These are phyloP conservation scores for Acanthoscelides obtectus DNA, from an alignment of 2,888 invertebrate species.

Conservation along the genomic window DNA sequence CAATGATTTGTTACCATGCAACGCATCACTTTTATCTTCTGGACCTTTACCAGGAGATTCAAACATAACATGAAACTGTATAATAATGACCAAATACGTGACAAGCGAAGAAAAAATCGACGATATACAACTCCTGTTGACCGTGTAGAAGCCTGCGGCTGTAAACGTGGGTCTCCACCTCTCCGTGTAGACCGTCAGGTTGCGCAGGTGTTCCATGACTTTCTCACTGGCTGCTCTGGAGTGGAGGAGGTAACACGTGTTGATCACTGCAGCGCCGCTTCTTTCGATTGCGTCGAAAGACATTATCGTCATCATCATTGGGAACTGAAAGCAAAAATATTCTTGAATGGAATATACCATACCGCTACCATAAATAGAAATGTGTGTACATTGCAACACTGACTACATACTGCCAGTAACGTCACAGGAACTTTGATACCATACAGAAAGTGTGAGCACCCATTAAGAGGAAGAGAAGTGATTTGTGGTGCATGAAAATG, in stretches of 20 bases:
- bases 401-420: no score
- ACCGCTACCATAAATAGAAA: no score
- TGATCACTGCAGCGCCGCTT: conserved; percentile 1
- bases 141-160: conserved; percentile 8
- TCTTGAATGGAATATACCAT: no score
- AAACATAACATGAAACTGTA: conserved; percentile 5
- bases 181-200: conserved; percentile 3
- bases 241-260: conserved; percentile 5
- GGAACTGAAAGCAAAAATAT: conserved; percentile 3
- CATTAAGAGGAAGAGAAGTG: no score
- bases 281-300: conserved; percentile 2
- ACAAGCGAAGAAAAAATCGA: conserved; percentile 4
- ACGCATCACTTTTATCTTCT: no score
- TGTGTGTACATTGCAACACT: no score
- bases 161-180: conserved; percentile 5
- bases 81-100: conserved; percentile 5
- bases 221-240: neutral
- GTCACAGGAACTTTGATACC: no score
- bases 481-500: no score
- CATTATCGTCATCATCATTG: neutral
- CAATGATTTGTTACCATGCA: no score
- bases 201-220: conserved; percentile 1
- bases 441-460: no score
- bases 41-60: no score
- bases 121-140: conserved; percentile 5